Evolutionary conservation across 2,888 invertebrate genomes (phyloP), one percentile per base, ranked within the genome.

Genomic region (Thymelicus acteon): DNA sequence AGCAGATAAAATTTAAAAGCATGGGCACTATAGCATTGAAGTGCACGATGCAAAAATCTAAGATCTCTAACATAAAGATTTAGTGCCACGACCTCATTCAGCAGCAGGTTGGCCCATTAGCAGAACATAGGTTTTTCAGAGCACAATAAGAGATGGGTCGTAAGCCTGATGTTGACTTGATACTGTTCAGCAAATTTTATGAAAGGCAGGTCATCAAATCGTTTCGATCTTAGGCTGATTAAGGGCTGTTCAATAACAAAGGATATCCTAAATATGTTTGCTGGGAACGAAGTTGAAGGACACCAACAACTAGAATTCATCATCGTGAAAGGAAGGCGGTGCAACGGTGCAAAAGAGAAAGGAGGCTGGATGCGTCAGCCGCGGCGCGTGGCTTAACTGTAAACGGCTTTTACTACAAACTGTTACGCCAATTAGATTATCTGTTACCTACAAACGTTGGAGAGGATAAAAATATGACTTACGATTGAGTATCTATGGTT

Each of bases 321-420:
- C 15, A 10, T 31, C 60, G 67, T 60, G 60, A 67, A 67, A 67
- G 60, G 67, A 67, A 67, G 67, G 19, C 67, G 37, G 60, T 48
- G 67, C 67, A 67, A 40, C 60, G 60, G 60, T 60, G 66, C 66
- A 67, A 67, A 67, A 67, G 66, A 67, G 66, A 67, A 67, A 67
- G 66, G 66, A 67, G 66, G 60, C 66, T 48, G 57, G 44, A 44
- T 57, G 60, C 44, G 62, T 48, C 47, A 62, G 58, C 48, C 15
- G 57, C 57, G 37, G 58, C 31, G 37, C 52, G 67, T 61, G 52
- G 48, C 52, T 48, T 67, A 67, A 67, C 67, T 49, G 67, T 67
- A 60, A 44, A 48, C 37, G 12, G 67, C 67, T 60, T 67, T 67
- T 67, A 67, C 67, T 67, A 48, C 37, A 19, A 67, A 67, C 67